These are phyloP conservation scores for Creontiades dilutus DNA, from an alignment of 2,888 invertebrate species.

Conservation along the genomic window DNA sequence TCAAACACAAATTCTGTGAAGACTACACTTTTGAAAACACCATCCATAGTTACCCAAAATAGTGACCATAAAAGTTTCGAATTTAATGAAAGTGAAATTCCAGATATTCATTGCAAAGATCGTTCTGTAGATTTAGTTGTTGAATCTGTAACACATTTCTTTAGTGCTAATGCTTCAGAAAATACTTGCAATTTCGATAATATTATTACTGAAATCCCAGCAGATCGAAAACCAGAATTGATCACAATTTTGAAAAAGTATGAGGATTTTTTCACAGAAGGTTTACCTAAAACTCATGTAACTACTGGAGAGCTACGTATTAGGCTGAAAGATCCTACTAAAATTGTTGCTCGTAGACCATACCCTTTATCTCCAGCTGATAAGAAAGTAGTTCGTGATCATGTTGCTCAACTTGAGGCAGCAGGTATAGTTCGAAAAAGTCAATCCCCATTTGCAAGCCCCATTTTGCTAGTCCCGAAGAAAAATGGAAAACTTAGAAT, in stretches of 20 bases:
- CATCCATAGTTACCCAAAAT: no score
- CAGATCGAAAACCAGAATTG: constrained; percentile 41
- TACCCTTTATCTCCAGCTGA: constrained; percentile 43
- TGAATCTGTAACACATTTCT: no score
- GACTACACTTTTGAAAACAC: no score
- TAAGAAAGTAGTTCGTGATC: constrained; percentile 37
- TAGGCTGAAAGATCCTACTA: background rate
- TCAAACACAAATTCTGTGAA: no score
- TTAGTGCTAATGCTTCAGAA: no score
- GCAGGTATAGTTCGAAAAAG: constrained; percentile 33
- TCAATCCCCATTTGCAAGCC: constrained; percentile 56
- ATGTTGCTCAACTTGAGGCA: constrained; percentile 22
- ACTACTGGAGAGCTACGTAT: constrained; percentile 3
- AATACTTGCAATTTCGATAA: no score
- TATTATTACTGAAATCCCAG: constrained; percentile 40
- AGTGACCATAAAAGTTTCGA: no score
- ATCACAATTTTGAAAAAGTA: constrained; percentile 20
- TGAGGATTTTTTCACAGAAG: constrained; percentile 26
- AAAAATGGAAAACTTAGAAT: constrained; percentile 35
- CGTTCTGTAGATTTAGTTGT: no score
- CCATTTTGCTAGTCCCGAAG: constrained; percentile 37
- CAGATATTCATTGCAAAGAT: no score
- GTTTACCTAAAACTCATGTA: no score
- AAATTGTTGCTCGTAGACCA: constrained; percentile 51
- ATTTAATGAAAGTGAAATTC: no score